These are phyloP conservation scores for Masnerella sp. DNA, from an alignment of 2,888 invertebrate genomes.

Conservation along the genomic window DNA sequence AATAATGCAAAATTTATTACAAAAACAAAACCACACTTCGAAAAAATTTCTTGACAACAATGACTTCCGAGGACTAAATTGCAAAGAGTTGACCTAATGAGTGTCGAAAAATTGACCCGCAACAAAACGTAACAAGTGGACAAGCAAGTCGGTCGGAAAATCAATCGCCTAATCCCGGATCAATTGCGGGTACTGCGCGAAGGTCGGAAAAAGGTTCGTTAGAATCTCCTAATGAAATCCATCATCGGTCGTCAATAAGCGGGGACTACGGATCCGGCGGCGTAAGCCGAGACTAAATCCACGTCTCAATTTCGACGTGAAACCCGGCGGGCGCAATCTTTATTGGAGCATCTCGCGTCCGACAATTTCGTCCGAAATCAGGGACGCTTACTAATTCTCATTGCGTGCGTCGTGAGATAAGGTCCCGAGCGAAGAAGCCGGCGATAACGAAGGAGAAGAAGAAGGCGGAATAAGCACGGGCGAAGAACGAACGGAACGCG, in stretches of 20 bases:
- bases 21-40: too few species aligned
- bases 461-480: not conserved
- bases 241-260: slow-evolving; percentile 46
- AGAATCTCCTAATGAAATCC: slow-evolving; percentile 51
- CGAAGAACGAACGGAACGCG: not conserved
- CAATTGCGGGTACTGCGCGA: not conserved
- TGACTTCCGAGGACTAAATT: too few species aligned
- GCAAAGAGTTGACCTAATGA: too few species aligned
- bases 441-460: slow-evolving; percentile 26
- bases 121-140: too few species aligned
- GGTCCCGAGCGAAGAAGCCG: slow-evolving; percentile 27
- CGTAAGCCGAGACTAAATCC: slow-evolving; percentile 41
- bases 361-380: slow-evolving; percentile 44
- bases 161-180: slow-evolving; percentile 25
- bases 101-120: too few species aligned
- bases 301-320: slow-evolving; percentile 37
- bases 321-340: slow-evolving; percentile 34
- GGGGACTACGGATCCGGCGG: slow-evolving; percentile 3
- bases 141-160: too few species aligned
- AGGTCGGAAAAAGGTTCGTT: slow-evolving; percentile 34
- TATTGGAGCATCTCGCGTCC: slow-evolving; percentile 35
- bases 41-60: too few species aligned
- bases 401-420: slow-evolving; percentile 74
- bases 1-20: too few species aligned
- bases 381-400: slow-evolving; percentile 72